Conservation (phyloP, 2,797 vertebrate species). For the Crax fasciolata region DNA sequence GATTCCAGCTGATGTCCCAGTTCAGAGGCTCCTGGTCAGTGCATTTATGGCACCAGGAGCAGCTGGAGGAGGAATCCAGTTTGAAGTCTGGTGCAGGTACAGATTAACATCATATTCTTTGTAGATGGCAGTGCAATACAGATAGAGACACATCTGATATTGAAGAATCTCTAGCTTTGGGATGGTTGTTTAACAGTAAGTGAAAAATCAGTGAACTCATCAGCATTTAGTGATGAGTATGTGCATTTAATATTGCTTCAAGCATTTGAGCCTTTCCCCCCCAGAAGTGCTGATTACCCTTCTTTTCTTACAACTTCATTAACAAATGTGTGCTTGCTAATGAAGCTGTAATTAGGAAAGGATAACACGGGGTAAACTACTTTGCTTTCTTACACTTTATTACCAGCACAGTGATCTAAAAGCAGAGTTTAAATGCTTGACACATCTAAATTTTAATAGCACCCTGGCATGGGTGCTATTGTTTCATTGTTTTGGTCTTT, state of each 20-base stretch:
- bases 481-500: not conserved
- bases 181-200: not conserved
- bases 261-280: accelerated
- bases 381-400: not conserved
- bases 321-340: not conserved
- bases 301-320: not conserved
- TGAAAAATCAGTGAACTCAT: not conserved
- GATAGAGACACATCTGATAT: not conserved
- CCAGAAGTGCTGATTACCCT: not conserved
- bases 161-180: not conserved
- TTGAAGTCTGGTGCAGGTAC: conserved; percentile 99
- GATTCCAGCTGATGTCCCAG: conserved; percentile 87
- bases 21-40: conserved; percentile 91
- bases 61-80: conserved; percentile 89
- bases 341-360: not conserved
- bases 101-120: not conserved
- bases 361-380: not conserved
- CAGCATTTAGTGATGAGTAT: not conserved
- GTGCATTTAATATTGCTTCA: not conserved
- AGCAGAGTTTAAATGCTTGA: not conserved
- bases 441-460: not conserved
- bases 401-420: not conserved
- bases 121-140: not conserved
- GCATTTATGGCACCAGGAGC: conserved; percentile 85
- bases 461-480: not conserved